phyloP scores from a whole-genome alignment of 2,113 vertebrate genomes.

The Sander lucioperca region DNA sequence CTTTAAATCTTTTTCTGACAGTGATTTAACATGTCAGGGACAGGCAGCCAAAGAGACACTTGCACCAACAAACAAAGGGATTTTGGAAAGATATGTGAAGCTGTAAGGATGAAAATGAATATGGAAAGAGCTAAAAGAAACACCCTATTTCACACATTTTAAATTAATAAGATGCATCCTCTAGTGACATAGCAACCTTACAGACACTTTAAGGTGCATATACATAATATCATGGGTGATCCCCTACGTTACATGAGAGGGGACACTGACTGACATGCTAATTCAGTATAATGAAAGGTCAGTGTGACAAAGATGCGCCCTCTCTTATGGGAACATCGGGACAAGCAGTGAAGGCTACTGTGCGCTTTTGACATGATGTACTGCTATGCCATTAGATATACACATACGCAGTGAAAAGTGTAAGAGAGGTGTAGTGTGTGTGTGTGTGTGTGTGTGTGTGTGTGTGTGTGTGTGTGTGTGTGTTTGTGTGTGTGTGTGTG shows the following conservation, averaged over 20 bases:
- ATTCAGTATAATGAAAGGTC: conserved; percentile 64
- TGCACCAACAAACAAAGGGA: background rate
- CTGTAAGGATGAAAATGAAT: background rate
- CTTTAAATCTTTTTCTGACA: conserved; percentile 13
- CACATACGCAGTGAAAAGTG: conserved; percentile 11
- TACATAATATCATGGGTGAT: conserved; percentile 16
- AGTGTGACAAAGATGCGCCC: conserved; percentile 39
- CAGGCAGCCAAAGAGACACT: conserved; percentile 10
- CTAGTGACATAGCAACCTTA: background rate
- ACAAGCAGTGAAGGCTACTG: conserved; percentile 11
- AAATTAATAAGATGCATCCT: background rate
- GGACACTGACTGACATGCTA: conserved; percentile 45
- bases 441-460: background rate
- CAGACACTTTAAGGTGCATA: background rate
- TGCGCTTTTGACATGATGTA: conserved; percentile 8
- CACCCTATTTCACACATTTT: background rate
- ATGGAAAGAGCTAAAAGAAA: background rate
- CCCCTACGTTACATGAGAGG: conserved; percentile 10
- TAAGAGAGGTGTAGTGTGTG: background rate
- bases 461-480: background rate
- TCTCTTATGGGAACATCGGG: conserved; percentile 21
- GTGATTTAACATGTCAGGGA: conserved; percentile 8
- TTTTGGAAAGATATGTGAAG: background rate
- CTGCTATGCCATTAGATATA: conserved; percentile 17
- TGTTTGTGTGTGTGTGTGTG: no score